Base-by-base conservation (phyloP, 2,113 vertebrate genomes). In the Tautogolabrus adspersus region DNA sequence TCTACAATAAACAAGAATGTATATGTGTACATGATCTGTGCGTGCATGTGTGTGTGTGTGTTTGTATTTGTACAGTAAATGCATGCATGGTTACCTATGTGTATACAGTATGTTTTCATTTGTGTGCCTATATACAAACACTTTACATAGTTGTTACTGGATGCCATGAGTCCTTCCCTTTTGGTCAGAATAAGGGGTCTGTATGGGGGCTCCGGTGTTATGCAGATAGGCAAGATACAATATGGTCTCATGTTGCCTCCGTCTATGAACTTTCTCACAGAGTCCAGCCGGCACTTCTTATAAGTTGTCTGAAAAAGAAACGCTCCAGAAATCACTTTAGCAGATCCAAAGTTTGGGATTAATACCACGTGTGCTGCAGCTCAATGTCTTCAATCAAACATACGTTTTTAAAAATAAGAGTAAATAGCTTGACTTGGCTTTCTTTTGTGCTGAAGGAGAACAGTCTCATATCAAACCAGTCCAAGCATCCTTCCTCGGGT, bases 1-100 rank as follows among this genome's bases (percentile, higher is more conserved):
- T 67, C 46, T 68, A 65, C 60, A 49, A 61, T 38, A 46, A 67
- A 47, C 47, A 59, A 21, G 19, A 64, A 23, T 69, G 75, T 46
- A 64, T 65, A 66, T 83, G 38, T 52, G 55, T 73, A 71, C 54
- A 44, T 44, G 38, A 21, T 12, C 6, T 75, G 37, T 73, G 44
- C 64, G 30, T 80, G 26, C 16, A 30, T 58, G 66, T 66, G 22
- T 69, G 56, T 55, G 46, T 79, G 55, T 81, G 18, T 66, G 62
- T 81, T 59, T 84, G 30, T 34, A 42, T 42, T 42, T 42, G 40
- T 42, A 42, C 11, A 42, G 40, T 42, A 42, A 9, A 88, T 84
- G 70, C 84, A 89, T 89, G 86, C 81, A 85, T 64, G 66, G 57
- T 68, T 90, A 89, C 61, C 84, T 81, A 76, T 65, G 64, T 52